Evolutionary conservation across 2,113 vertebrate species (phyloP).

Genomic region (Hirundichthys speculiger): DNA sequence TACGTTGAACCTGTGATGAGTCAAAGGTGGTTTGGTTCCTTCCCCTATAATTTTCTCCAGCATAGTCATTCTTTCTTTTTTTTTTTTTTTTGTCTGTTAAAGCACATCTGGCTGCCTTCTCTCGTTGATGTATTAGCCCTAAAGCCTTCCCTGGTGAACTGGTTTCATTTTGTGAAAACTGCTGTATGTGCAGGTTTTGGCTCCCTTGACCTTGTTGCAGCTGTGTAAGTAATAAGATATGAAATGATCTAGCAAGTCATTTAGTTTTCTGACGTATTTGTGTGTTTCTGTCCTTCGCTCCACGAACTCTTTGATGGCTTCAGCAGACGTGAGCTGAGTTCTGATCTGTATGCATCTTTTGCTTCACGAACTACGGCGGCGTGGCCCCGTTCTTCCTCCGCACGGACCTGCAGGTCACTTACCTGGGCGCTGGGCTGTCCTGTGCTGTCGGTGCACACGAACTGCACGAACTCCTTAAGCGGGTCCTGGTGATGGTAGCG

Average conservation of each 20-base stretch:
- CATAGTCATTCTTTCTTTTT: not conserved
- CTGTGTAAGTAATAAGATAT: not conserved
- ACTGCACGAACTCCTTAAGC: constrained; percentile 96
- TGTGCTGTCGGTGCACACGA: constrained; percentile 93
- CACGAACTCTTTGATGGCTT: not conserved
- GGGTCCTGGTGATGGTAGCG: constrained; percentile 97
- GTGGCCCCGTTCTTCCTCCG: not conserved
- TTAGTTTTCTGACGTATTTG: not conserved
- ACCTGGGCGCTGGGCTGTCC: constrained; percentile 93
- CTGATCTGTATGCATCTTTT: not conserved
- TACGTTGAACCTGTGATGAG: constrained; percentile 9
- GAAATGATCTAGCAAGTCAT: not conserved
- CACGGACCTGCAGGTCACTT: constrained; percentile 58
- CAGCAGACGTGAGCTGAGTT: not conserved
- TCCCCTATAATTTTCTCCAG: constrained; percentile 10
- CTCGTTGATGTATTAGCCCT: constrained; percentile 25
- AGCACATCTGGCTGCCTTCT: constrained; percentile 42
- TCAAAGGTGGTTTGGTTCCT: constrained; percentile 35
- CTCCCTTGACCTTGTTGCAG: constrained; percentile 3
- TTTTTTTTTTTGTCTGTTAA: constrained; percentile 6
- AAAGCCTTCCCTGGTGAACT: constrained; percentile 11
- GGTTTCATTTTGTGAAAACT: constrained; percentile 22
- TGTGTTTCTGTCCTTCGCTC: not conserved
- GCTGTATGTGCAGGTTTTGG: constrained; percentile 1
- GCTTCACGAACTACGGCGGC: not conserved